phyloP scores from a whole-genome alignment of 1,140 invertebrate species.

The Pseudachorutes palmiensis region DNA sequence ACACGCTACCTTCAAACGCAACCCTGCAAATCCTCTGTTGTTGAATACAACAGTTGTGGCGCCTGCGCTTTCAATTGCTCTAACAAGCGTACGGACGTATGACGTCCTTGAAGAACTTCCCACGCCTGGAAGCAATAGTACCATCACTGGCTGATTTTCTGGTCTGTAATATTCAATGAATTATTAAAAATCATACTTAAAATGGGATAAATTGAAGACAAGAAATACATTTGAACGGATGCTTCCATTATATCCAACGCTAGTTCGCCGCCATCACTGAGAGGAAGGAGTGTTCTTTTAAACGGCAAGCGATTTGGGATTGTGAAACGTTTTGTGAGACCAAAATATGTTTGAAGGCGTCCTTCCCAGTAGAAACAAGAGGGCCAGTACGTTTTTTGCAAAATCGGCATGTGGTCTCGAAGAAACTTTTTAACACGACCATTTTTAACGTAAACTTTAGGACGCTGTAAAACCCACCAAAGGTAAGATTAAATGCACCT shows the following conservation, averaged over 20 bases:
- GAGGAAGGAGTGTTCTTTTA: slow-evolving; percentile 59
- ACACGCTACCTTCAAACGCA: slow-evolving; percentile 51
- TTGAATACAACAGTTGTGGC: slow-evolving; percentile 69
- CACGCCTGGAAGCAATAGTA: slow-evolving; percentile 63
- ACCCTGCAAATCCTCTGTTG: slow-evolving; percentile 67
- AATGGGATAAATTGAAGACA: not conserved
- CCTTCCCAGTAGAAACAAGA: slow-evolving; percentile 79
- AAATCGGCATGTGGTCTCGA: slow-evolving; percentile 49
- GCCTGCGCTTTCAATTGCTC: slow-evolving; percentile 55
- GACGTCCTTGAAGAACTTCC: slow-evolving; percentile 66
- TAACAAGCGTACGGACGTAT: slow-evolving; percentile 69
- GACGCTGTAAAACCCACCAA: slow-evolving; percentile 10
- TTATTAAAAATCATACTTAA: not conserved
- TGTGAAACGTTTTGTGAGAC: slow-evolving; percentile 54
- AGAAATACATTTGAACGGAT: not conserved
- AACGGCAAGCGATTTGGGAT: slow-evolving; percentile 19
- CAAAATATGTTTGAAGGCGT: slow-evolving; percentile 67
- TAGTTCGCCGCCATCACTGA: slow-evolving; percentile 75
- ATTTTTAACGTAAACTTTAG: slow-evolving; percentile 22
- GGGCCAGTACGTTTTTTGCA: slow-evolving; percentile 70
- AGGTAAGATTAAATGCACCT: too few species aligned
- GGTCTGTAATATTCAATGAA: not conserved
- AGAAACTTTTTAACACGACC: slow-evolving; percentile 17
- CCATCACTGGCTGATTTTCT: not conserved
- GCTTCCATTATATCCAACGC: slow-evolving; percentile 63